Percentiles rank a stretch among this genome's conserved stretches.
phyloP scores from a whole-genome alignment of 2,888 invertebrate species.

The Chouioia cunea region DNA sequence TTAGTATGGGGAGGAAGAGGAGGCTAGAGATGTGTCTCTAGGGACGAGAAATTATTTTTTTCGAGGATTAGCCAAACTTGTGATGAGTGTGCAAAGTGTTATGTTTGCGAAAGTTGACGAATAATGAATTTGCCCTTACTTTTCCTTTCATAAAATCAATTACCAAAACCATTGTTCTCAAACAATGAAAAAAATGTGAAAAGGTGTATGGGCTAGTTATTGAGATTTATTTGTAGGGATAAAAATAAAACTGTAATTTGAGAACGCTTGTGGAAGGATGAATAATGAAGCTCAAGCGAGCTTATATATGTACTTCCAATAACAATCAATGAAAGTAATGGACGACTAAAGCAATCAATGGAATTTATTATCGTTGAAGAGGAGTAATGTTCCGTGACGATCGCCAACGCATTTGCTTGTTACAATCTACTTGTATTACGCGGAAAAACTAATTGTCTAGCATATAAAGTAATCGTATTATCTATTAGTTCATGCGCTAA shows the following conservation, averaged over 20 bases:
- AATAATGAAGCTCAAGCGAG: slow-evolving; percentile 11
- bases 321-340: slow-evolving; percentile 47
- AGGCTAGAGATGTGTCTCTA: background rate
- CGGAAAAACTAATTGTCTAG: too few relatives aligned
- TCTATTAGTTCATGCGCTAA: background rate
- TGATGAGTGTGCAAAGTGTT: too few relatives aligned
- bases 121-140: too few relatives aligned
- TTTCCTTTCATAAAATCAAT: too few relatives aligned
- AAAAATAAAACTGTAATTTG: slow-evolving; percentile 21
- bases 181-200: too few relatives aligned
- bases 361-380: slow-evolving; percentile 43
- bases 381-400: slow-evolving; percentile 38
- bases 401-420: background rate
- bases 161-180: background rate
- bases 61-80: too few relatives aligned
- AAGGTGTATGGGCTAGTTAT: background rate
- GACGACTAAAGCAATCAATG: slow-evolving; percentile 28
- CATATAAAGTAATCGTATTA: background rate
- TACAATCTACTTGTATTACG: too few relatives aligned
- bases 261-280: slow-evolving; percentile 20
- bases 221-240: slow-evolving; percentile 1
- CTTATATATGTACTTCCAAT: slow-evolving; percentile 28
- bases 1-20: background rate
- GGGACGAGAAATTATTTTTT: slow-evolving; percentile 23
- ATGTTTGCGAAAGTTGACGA: too few relatives aligned